A percentile compares a stretch with the other conserved stretches of the same genome.
Conservation (phyloP, 2,888 invertebrate species). For the Sinelater perroti region DNA sequence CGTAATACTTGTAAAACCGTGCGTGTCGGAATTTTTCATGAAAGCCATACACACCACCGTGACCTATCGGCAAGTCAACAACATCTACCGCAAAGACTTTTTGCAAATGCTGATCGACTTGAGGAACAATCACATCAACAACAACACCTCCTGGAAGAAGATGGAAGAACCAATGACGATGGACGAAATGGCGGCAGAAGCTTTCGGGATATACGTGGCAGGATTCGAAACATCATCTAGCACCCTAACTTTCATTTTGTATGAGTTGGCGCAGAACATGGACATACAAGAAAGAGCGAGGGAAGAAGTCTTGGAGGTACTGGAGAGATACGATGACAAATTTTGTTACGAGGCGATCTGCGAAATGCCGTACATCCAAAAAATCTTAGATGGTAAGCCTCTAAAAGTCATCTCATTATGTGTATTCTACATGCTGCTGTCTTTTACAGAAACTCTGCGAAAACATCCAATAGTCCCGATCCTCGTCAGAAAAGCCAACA, state of each 20-base stretch:
- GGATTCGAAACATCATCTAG: slow-evolving; percentile 60
- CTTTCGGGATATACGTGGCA: slow-evolving; percentile 58
- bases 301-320: slow-evolving; percentile 50
- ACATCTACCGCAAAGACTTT: slow-evolving; percentile 46
- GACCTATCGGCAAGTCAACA: slow-evolving; percentile 46
- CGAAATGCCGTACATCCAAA: slow-evolving; percentile 60
- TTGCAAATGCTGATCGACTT: slow-evolving; percentile 30
- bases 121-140: slow-evolving; percentile 6
- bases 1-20: slow-evolving; percentile 34
- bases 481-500: slow-evolving; percentile 42
- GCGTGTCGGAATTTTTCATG: slow-evolving; percentile 49
- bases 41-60: slow-evolving; percentile 47
- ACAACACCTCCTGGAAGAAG: neutral
- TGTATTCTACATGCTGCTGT: neutral
- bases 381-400: slow-evolving; percentile 53
- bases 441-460: slow-evolving; percentile 48
- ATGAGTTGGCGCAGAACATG: slow-evolving; percentile 54
- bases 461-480: slow-evolving; percentile 50
- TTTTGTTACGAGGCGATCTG: slow-evolving; percentile 57
- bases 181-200: slow-evolving; percentile 46
- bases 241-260: slow-evolving; percentile 53
- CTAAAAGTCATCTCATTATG: neutral
- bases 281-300: slow-evolving; percentile 57
- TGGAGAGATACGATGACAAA: slow-evolving; percentile 45
- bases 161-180: neutral